Evolutionary conservation across 2,888 invertebrate species (phyloP).

Genomic region (Empis stercorea): DNA sequence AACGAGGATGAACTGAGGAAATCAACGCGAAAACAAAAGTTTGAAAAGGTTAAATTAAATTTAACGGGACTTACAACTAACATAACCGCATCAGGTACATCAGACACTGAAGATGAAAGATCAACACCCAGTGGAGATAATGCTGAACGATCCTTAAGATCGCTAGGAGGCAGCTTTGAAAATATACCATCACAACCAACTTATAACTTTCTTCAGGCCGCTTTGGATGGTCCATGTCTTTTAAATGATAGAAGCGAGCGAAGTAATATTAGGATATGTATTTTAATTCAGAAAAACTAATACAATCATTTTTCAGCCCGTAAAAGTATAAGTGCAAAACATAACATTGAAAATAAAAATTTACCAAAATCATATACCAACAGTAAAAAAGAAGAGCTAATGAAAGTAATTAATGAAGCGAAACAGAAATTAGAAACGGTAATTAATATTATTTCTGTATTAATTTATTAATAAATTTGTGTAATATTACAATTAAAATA

Average conservation of each 20-base stretch:
- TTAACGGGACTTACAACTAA: slow-evolving; percentile 17
- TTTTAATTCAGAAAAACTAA: slow-evolving; percentile 1
- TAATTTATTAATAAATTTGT: no score
- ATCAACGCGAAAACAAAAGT: slow-evolving; percentile 56
- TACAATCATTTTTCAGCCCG: slow-evolving; percentile 29
- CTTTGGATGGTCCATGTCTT: slow-evolving; percentile 32
- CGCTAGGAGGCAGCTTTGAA: slow-evolving; percentile 64
- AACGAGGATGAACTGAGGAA: slow-evolving; percentile 71
- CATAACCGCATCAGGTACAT: slow-evolving; percentile 47
- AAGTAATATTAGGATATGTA: slow-evolving; percentile 20
- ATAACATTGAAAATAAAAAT: slow-evolving; percentile 33
- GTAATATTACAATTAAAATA: no score
- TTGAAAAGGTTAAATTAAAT: slow-evolving; percentile 40
- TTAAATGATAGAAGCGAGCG: slow-evolving; percentile 30
- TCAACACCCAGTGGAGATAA: slow-evolving; percentile 75
- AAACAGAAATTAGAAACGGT: slow-evolving; percentile 77
- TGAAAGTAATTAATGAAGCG: slow-evolving; percentile 71
- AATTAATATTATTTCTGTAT: slow-evolving; percentile 31
- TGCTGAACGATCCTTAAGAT: slow-evolving; percentile 53
- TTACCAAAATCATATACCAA: slow-evolving; percentile 35
- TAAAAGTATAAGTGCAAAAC: slow-evolving; percentile 52
- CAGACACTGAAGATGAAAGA: slow-evolving; percentile 59
- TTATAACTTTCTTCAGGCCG: slow-evolving; percentile 33
- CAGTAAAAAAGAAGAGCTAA: slow-evolving; percentile 55
- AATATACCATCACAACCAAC: slow-evolving; percentile 29